A percentile compares a stretch with the other conserved stretches of the same genome.
Evolutionary conservation across 1,140 invertebrate genomes (phyloP).

Genomic region (Colletes gigas): DNA sequence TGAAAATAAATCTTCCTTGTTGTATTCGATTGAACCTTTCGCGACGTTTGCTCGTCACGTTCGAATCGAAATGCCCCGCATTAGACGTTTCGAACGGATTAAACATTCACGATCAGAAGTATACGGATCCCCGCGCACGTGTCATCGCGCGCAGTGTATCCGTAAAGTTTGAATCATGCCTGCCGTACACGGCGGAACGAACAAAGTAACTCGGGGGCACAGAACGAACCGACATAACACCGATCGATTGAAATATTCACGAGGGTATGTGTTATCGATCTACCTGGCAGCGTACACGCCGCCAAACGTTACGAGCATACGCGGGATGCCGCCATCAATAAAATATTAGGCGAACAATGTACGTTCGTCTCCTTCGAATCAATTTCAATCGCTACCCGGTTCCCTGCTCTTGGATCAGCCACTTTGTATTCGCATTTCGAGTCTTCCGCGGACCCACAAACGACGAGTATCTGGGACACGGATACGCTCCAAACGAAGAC

Average conservation of each 20-base stretch:
- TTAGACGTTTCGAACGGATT: neutral
- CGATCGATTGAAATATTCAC: slow-evolving; percentile 54
- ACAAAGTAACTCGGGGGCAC: slow-evolving; percentile 12
- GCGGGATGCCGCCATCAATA: slow-evolving; percentile 38
- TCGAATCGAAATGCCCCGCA: neutral
- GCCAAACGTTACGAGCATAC: slow-evolving; percentile 29
- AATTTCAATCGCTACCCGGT: neutral
- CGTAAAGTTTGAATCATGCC: slow-evolving; percentile 20
- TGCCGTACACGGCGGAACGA: neutral
- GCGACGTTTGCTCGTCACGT: neutral
- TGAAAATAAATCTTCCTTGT: too few relatives aligned
- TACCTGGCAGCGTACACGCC: neutral
- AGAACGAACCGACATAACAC: slow-evolving; percentile 22
- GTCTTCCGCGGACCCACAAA: too few relatives aligned
- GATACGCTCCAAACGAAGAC: too few relatives aligned
- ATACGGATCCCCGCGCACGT: neutral
- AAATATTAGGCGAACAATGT: slow-evolving; percentile 49
- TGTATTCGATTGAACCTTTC: too few relatives aligned
- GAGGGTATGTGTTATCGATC: slow-evolving; percentile 51
- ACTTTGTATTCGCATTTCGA: too few relatives aligned
- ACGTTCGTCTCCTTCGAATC: neutral
- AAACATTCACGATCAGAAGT: slow-evolving; percentile 43
- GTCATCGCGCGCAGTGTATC: slow-evolving; percentile 37
- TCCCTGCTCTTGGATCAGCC: neutral
- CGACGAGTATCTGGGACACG: too few relatives aligned